Base-by-base conservation (phyloP, 2,113 vertebrate genomes). In the Lamprotornis superbus region DNA sequence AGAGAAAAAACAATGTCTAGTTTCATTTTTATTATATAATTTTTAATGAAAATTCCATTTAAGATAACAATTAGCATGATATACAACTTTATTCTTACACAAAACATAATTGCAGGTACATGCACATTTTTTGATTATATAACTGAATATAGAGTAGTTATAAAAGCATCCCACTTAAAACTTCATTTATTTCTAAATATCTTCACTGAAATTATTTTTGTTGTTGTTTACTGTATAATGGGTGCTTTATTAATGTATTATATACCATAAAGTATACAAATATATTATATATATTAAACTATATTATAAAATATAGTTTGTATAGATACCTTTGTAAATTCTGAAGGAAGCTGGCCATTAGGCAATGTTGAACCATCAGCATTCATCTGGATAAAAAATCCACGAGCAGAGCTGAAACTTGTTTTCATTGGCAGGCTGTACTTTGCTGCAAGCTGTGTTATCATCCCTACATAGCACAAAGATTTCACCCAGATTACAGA, bases 321-420 rank as follows among this genome's bases (percentile, higher is more conserved):
- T 68, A n/a, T 42, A n/a, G 37, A 53, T 92, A 99, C 99, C 99
- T 99, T 99, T 49, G 99, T 99, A 94, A 99, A 99, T 95, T 99
- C 99, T 77, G 98, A 88, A 78, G 99, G 99, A 83, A 99, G 98
- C 9, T 98, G 98, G 33, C 98, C 98, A 56, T 94, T 97, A 65
- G 98, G 97, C 78, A 99, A 95, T 15, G 87, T 40, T 31, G 95
- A 86, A 76, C 98, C 98, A 65, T 99, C 99, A 68, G 97, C 93
- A 91, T 96, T 99, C 98, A 99, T 98, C 95, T 99, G 99, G 79
- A 99, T 99, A 95, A 99, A 99, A 98, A 99, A 99, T 57, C 99
- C 99, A 94, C 99, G 98, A 47, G 98, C 78, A 31, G 98, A 98
- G 95, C 98, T 99, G 97, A 99, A 99, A 97, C 99, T 99, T 82